Evolutionary conservation across 1,140 invertebrate genomes (phyloP), one percentile per base, ranked within the genome.

Genomic region (Halesus radiatus): DNA sequence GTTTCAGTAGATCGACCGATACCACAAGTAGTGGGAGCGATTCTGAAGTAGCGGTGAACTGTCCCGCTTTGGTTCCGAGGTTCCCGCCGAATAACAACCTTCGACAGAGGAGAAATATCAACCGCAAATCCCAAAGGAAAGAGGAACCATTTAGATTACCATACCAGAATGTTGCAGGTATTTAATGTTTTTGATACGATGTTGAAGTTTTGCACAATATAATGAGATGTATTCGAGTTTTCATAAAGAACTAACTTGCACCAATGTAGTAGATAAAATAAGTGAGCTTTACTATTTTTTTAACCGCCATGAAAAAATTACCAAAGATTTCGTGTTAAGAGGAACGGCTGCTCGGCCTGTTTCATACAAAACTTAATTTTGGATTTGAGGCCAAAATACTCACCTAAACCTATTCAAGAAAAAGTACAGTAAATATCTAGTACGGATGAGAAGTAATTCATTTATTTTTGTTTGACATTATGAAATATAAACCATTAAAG

Each of bases 31-130:
- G 84, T 72, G 86, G 85, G 73, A 89, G 87, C 58, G 85, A 85
- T 76, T 84, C 87, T 37, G 87, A 88, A 87, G 86, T 68, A n/a
- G 77, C 80, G 83, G 86, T 70, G 76, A 86, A 83, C 80, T 88
- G 81, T 88, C 88, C 81, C 80, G 77, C 87, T 20, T 84, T 88
- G 54, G 87, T 88, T 52, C 88, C 88, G 6, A 84, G 85, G 18
- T 88, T 87, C 87, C 81, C 87, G 15, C 72, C 83, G 13, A 80
- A 82, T 78, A 84, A 84, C 29, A 83, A 84, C 29, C 73, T 77
- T 52, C 53, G 82, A 1, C 26, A 83, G 26, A 58, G 78, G 52
- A 73, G 58, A 8, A 80, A 52, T 8, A 29, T 78, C 22, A 72
- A 79, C 52, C 77, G 80, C 58, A 81, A 80, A 64, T 56, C 22